Evolutionary conservation across 2,113 vertebrate genomes (phyloP), one percentile per base, ranked within the genome.

Genomic region (Uropsilus gracilis): DNA sequence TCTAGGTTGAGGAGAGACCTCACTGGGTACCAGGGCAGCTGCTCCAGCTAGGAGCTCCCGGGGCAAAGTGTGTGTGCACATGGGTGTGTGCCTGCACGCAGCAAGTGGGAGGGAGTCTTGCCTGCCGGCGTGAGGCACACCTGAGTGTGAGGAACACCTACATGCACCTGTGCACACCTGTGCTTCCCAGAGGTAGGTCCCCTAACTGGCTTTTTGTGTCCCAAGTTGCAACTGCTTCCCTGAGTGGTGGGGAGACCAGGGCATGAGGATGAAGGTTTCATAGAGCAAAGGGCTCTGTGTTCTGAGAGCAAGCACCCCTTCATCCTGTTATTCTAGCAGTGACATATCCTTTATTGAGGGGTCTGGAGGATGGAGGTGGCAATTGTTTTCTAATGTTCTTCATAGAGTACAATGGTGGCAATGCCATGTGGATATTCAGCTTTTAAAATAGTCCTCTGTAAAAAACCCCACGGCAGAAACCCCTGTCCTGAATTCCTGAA

Each of bases 41-140:
- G 14, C 42, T 34, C 28, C 28, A 37, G 14, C 5, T 6, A 1
- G 16, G 30, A 42, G 28, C 17, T 42, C n/a, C 37, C 1, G 2
- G 3, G 28, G 16, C 24, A 26, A 34, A 0, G 16, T 8, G 84
- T 9, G 75, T 69, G 48, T 22, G 1, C 0, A 0, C 16, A 3
- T 12, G 6, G 11, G 50, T 10, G 72, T 50, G 32, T n/a, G 32
- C 55, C 78, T 22, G 30, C 11, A 6, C 5, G 0, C 1, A 1
- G 39, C 37, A 4, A 9, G 9, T 11, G 12, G 64, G 64, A 37
- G 13, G 12, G 20, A 0, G 16, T n/a, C n/a, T n/a, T n/a, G n/a
- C n/a, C n/a, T n/a, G n/a, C n/a, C n/a, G n/a, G n/a, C n/a, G n/a
- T n/a, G n/a, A n/a, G n/a, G n/a, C n/a, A n/a, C n/a, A n/a, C n/a